A percentile compares a stretch with the other conserved stretches of the same genome.
Conservation (phyloP, 1,140 invertebrate species). For the Portunus trituberculatus region DNA sequence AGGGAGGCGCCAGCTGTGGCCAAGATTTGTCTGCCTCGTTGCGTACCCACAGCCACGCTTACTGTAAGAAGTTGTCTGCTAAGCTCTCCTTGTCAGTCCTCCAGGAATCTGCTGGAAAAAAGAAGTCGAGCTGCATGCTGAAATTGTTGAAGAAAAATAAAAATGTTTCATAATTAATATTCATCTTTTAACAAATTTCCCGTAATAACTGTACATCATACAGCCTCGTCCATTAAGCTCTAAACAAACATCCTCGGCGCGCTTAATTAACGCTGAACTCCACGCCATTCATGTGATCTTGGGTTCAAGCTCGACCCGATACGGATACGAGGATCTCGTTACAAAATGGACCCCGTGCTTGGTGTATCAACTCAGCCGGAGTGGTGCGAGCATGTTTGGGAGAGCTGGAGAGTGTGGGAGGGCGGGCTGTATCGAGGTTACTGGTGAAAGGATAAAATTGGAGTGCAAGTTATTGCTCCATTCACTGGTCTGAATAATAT, state of each 20-base stretch:
- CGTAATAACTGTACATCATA: background rate
- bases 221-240: background rate
- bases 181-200: background rate
- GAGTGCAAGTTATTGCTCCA: background rate
- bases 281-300: background rate
- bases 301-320: background rate
- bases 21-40: background rate
- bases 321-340: background rate
- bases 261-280: background rate
- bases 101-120: background rate
- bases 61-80: background rate
- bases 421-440: background rate
- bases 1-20: background rate
- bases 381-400: background rate
- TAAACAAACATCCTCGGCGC: background rate
- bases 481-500: background rate
- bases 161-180: background rate
- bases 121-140: background rate
- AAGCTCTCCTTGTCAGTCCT: background rate
- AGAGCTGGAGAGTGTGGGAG: background rate
- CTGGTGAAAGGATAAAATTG: background rate
- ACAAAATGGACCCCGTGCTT: background rate
- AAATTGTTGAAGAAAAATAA: background rate
- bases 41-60: background rate
- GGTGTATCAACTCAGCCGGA: background rate